These are phyloP conservation scores for Egretta garzetta DNA, from an alignment of 2,113 vertebrate genomes.

Conservation along the genomic window DNA sequence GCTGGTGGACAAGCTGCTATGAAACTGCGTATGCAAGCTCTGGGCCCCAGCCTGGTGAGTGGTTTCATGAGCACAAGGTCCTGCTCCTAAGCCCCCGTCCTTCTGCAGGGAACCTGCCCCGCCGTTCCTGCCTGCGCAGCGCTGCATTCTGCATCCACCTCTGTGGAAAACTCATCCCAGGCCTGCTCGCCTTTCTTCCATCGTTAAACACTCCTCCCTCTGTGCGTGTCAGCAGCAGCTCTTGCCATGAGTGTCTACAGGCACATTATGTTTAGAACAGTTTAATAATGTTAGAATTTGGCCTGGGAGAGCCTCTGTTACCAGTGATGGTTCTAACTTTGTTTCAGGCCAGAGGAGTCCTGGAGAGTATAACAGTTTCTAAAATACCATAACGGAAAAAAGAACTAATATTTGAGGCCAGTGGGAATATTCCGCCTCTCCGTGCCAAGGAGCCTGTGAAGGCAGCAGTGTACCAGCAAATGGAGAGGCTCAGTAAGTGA, in stretches of 20 bases:
- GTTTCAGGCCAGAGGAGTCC: constrained; percentile 21
- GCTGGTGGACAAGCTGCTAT: background rate
- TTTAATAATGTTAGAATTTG: background rate
- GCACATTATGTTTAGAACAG: background rate
- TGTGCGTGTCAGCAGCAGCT: background rate
- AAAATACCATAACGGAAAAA: constrained; percentile 48
- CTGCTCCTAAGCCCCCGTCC: background rate
- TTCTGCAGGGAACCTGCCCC: background rate
- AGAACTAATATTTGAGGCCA: constrained; percentile 34
- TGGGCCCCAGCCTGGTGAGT: background rate
- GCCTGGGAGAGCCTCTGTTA: background rate
- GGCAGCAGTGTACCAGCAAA: background rate
- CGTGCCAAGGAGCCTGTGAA: constrained; percentile 21
- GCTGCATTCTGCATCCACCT: background rate
- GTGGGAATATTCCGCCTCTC: constrained; percentile 32
- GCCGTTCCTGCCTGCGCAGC: background rate
- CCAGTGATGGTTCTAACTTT: background rate
- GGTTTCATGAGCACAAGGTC: background rate
- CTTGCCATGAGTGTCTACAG: background rate
- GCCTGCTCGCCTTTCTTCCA: background rate
- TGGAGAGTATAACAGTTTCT: constrained; percentile 18
- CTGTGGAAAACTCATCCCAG: background rate
- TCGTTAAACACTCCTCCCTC: background rate
- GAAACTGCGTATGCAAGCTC: background rate
- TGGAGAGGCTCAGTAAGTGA: constrained; percentile 43